Base-by-base conservation (phyloP, 2,113 vertebrate genomes). In the Gobius niger region DNA sequence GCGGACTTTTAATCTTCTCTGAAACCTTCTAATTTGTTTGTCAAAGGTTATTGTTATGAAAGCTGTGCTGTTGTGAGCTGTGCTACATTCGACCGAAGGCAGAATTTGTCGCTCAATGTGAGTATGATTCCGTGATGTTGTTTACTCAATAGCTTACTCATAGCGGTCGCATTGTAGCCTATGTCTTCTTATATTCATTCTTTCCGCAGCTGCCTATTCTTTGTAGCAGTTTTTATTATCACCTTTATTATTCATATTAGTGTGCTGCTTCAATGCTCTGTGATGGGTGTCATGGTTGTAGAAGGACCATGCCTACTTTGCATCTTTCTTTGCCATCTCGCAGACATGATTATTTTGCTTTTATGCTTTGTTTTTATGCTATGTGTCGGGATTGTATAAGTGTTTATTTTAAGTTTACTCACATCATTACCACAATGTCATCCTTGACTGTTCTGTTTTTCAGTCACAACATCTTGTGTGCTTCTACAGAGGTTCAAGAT, bases 401-500 rank as follows among this genome's bases (percentile, higher is more conserved):
- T 34, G 24, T 34, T 34, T 3, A 4, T 34, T 34, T 34, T 34
- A 34, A 34, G 24, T 34, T 34, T 34, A 34, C 24, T 54, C 4
- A 19, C 18, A 12, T 52, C 18, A 18, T 54, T 24, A 54, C 52
- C 12, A 24, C 10, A 54, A 7, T 54, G 52, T 54, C 1, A 24
- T 2, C 18, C 24, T 24, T 54, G 18, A 34, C 3, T 34, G 24
- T 34, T 4, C 24, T 34, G 19, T 12, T 54, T 6, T 24, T 24
- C 7, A 52, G 1, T 14, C 4, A 57, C 6, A 57, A 2, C 13
- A 7, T 9, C 44, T 9, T 46, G 4, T 46, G 44, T 1, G 10
- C 53, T 40, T 13, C 24, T 8, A 5, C 24, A 7, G 54, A 14
- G 10, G 8, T 40, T 19, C 12, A 40, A 73, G 24, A 91, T 91